phyloP scores from a whole-genome alignment of 2,113 vertebrate species.

The Rallus limicola region DNA sequence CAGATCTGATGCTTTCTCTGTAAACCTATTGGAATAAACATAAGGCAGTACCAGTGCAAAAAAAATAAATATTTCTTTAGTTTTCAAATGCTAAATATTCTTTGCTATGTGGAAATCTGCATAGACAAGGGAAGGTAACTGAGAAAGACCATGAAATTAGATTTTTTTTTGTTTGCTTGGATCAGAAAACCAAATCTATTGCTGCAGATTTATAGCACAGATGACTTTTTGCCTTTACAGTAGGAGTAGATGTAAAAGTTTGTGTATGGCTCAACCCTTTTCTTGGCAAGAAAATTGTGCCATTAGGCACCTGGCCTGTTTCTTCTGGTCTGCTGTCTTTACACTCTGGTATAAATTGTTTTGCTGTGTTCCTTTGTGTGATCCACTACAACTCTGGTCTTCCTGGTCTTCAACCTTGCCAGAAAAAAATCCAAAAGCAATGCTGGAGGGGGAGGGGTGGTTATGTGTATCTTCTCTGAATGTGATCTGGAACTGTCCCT shows the following conservation, averaged over 20 bases:
- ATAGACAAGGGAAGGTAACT: background rate
- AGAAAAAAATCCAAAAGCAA: background rate
- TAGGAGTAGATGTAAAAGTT: background rate
- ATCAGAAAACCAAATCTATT: background rate
- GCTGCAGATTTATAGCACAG: background rate
- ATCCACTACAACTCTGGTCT: background rate
- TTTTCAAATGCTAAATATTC: background rate
- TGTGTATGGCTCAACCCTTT: background rate
- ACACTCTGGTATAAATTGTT: background rate
- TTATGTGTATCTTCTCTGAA: fast-evolving
- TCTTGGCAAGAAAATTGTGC: background rate
- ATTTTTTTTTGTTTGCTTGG: background rate
- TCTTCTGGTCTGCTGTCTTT: background rate
- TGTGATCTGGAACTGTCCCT: background rate
- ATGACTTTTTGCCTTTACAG: background rate
- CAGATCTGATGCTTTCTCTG: background rate
- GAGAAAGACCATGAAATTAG: background rate
- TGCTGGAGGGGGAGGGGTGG: too few relatives aligned
- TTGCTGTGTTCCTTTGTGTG: background rate
- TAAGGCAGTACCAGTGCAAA: background rate
- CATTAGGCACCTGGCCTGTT: background rate
- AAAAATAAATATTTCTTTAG: background rate
- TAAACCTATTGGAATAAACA: background rate
- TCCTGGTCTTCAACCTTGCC: background rate
- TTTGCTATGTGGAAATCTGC: background rate